Base-by-base conservation (phyloP, 2,113 vertebrate species). In the Spea bombifrons region DNA sequence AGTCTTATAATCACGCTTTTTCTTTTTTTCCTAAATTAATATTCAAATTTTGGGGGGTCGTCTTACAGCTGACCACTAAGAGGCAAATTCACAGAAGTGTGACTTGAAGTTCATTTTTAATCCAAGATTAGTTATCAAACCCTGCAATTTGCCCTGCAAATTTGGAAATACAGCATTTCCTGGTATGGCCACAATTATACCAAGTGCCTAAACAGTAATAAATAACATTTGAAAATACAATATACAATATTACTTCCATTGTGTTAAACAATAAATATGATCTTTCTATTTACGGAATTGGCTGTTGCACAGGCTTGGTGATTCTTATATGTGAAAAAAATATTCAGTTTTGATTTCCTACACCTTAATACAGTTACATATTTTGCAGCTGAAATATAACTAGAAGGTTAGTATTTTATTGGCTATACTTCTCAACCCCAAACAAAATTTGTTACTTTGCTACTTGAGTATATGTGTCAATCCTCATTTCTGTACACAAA, bases 391-490 rank as follows among this genome's bases (percentile, higher is more conserved):
- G 49, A 52, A 52, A 12, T 59, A 12, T 12, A 13, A 7, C 57
- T 59, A 7, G 5, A 59, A 59, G 57, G n/a, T n/a, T n/a, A 59
- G 12, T 15, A 13, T 59, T 13, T 59, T 59, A 12, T 7, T 7
- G 8, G 13, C 57, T 52, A n/a, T 15, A 59, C 13, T 59, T 59
- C 57, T 59, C 4, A 59, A 59, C 13, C 13, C 8, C n/a, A 7
- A 8, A 13, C 13, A 5, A 7, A 12, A 63, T 46, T 63, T 10
- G n/a, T 7, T 63, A 65, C 17, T 16, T 30, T 59, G 48, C 45
- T 63, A 15, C 48, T 52, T 16, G 73, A 66, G 46, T 43, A 55
- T 4, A 66, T 76, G 15, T 76, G 50, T 76, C 65, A 76, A 67
- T n/a, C 44, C 52, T 4, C 10, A 48, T 66, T 75, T 75, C 65